A percentile compares a stretch with the other conserved stretches of the same genome.
Evolutionary conservation across 1,140 invertebrate genomes (phyloP).

Genomic region (Cepaea nemoralis): DNA sequence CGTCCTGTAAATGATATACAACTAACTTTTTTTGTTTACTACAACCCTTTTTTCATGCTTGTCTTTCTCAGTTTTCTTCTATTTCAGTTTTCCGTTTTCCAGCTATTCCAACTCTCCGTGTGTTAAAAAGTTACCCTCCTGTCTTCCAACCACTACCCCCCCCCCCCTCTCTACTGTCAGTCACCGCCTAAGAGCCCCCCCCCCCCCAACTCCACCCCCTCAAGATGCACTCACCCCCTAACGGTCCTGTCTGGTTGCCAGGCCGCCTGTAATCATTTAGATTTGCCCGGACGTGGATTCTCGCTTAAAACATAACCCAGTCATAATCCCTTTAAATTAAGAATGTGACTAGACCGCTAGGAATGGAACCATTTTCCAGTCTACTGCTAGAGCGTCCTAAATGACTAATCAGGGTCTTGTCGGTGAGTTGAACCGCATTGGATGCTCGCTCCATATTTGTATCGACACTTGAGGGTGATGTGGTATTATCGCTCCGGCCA

Average conservation of each 20-base stretch:
- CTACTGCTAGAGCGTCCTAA: background rate
- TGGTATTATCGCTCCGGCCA: too few species aligned
- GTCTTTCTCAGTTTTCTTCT: too few species aligned
- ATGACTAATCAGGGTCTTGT: background rate
- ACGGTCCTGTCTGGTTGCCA: background rate
- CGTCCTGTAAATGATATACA: too few species aligned
- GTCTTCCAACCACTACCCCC: background rate
- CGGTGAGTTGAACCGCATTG: too few species aligned
- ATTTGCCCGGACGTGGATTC: conserved; percentile 15
- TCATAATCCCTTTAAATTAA: conserved; percentile 24
- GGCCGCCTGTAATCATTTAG: background rate
- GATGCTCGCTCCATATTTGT: too few species aligned
- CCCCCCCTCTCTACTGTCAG: background rate
- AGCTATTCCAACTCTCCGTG: too few species aligned
- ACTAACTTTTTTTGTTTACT: too few species aligned
- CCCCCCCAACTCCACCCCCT: too few species aligned
- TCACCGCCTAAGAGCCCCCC: background rate
- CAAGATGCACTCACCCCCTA: background rate
- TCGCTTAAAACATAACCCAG: conserved; percentile 12
- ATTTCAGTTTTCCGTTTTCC: too few species aligned
- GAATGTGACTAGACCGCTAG: background rate
- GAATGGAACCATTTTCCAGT: background rate
- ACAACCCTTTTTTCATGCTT: too few species aligned
- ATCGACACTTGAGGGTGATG: too few species aligned
- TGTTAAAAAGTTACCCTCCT: too few species aligned